Base-by-base conservation (phyloP, 2,888 invertebrate species). In the Altica lythri region DNA sequence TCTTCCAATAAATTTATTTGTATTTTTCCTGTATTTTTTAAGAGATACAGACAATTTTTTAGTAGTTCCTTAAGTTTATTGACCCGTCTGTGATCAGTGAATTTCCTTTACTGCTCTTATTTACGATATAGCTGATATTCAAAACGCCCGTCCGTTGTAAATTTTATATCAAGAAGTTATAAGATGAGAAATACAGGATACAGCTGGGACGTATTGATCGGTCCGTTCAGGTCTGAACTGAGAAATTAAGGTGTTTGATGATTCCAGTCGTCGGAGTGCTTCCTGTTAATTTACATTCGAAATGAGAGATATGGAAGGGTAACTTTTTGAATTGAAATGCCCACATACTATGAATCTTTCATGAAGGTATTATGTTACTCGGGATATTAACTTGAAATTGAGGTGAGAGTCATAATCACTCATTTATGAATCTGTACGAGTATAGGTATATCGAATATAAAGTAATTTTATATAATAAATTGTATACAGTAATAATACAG, bases 161-260 rank as follows among this genome's bases (percentile, higher is more conserved):
- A n/a, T 9, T 29, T 29, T 2, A 29, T 29, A 29, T 29, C 29
- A 29, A 29, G 29, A 29, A 29, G 29, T 29, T 29, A 29, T 29
- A 29, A 29, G 29, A n/a, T 10, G 29, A 29, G 29, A 4, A 4
- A 29, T 29, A 29, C 29, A 29, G 29, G 2, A 9, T 9, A 29
- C n/a, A 10, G 9, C n/a, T 9, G 29, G 9, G 1, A 10, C n/a
- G 29, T 29, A 29, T 29, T 10, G 29, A 29, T 29, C 29, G 29
- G 29, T 29, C 29, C 29, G 29, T 2, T 29, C 29, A n/a, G n/a
- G 29, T 29, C 10, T 29, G n/a, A 29, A 10, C 9, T 29, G 3
- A 10, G 10, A 29, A 29, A 29, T 29, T 29, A 29, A 29, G 29
- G 29, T 29, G 29, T 29, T 29, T 29, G n/a, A 4, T 29, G 29